A percentile compares a stretch with the other conserved stretches of the same genome.
Evolutionary conservation across 2,888 invertebrate species (phyloP).

Genomic region (Deilephila porcellus): DNA sequence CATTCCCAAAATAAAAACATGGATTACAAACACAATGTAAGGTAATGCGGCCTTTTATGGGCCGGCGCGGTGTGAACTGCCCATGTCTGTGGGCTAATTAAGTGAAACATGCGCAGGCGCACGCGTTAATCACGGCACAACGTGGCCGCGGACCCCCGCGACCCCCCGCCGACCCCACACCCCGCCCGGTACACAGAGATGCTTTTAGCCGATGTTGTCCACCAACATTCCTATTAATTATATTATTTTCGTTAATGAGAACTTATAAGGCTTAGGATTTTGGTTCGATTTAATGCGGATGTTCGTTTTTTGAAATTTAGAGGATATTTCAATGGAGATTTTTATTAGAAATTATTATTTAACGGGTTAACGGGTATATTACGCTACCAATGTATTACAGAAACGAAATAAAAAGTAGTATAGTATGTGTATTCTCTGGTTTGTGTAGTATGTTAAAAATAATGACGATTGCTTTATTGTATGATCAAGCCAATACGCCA

Average conservation of each 20-base stretch:
- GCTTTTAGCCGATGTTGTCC: conserved; percentile 79
- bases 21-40: conserved; percentile 28
- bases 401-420: too few relatives aligned
- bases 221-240: conserved; percentile 76
- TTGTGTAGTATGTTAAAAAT: too few relatives aligned
- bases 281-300: background rate
- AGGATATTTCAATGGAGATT: background rate
- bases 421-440: too few relatives aligned
- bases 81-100: conserved; percentile 78
- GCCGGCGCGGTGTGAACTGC: conserved; percentile 70
- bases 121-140: conserved; percentile 68
- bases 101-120: conserved; percentile 78
- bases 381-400: too few relatives aligned
- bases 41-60: conserved; percentile 68
- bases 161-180: conserved; percentile 48
- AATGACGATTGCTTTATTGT: too few relatives aligned
- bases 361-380: too few relatives aligned
- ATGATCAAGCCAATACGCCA: too few relatives aligned
- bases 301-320: background rate
- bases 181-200: conserved; percentile 68
- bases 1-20: conserved; percentile 26
- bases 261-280: conserved; percentile 38
- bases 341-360: background rate
- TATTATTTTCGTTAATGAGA: conserved; percentile 66
- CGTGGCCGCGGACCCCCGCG: conserved; percentile 8